Percentiles rank a stretch among this genome's conserved stretches.
phyloP scores from a whole-genome alignment of 2,113 vertebrate species.

The Spheniscus mendiculus region DNA sequence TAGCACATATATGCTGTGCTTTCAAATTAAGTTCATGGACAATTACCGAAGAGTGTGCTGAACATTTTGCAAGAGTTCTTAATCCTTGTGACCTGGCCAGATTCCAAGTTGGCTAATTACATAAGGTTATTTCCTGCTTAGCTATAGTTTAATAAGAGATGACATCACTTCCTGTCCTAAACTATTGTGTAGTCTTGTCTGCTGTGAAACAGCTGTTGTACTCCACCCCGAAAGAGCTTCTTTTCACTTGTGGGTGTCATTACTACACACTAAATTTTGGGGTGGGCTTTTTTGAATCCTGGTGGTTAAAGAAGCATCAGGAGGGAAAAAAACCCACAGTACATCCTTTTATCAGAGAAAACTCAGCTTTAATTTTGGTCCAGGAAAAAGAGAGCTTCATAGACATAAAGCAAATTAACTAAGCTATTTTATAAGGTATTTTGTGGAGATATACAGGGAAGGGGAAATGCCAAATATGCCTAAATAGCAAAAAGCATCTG shows the following conservation, averaged over 20 bases:
- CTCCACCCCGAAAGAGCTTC: background rate
- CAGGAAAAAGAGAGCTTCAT: background rate
- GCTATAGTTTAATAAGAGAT: conserved; percentile 17
- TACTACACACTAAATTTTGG: background rate
- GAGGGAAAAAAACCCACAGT: accelerated
- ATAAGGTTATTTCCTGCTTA: conserved; percentile 41
- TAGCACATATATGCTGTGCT: background rate
- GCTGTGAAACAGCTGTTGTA: background rate
- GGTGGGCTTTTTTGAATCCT: background rate
- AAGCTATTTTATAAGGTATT: background rate
- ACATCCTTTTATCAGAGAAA: background rate
- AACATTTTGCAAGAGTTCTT: conserved; percentile 26
- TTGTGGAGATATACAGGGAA: background rate
- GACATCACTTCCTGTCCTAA: conserved; percentile 40
- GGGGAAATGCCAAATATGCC: background rate
- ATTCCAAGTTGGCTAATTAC: background rate
- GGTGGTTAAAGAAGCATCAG: background rate
- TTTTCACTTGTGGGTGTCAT: background rate
- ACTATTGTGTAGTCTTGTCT: background rate
- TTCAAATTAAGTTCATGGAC: background rate
- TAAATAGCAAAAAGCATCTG: background rate
- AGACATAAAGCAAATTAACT: background rate
- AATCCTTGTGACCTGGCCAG: conserved; percentile 6
- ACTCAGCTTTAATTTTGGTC: background rate
- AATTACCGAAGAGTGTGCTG: background rate